Base-by-base conservation (phyloP, 2,113 vertebrate genomes). In the Oreotrochilus melanogaster region DNA sequence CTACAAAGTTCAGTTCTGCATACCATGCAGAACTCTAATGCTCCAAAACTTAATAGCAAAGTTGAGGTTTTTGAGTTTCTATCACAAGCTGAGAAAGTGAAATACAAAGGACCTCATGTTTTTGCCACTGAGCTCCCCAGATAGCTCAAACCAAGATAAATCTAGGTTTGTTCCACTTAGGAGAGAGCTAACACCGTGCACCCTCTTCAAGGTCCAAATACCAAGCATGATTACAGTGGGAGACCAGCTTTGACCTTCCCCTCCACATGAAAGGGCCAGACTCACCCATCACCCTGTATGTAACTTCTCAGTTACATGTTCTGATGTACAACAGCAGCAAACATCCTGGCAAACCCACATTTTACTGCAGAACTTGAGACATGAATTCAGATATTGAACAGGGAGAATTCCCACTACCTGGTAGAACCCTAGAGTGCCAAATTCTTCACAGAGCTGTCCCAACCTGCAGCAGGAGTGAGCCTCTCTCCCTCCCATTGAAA, bases 71-170 rank as follows among this genome's bases (percentile, higher is more conserved):
- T 39, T 76, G 64, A 57, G 27, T 15, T 14, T 43, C 33, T 37
- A 6, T 10, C 28, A 57, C 21, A 42, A 14, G 24, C 30, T 60
- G 50, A 76, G 50, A 76, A 51, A 35, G 22, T 42, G 33, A 66
- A 18, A 10, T 23, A 24, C 21, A 14, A 3, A 28, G 7, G 30
- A 21, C 60, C 15, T 37, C 39, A 7, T 1, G 0, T 2, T 67
- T 37, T 28, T 56, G 48, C 31, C 42, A 57, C 30, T 5, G 16
- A 18, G 27, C 28, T 56, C 60, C 35, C 61, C 54, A 45, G 11
- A 19, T 19, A 42, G 35, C 35, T 37, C 35, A 37, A 37, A 6
- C 51, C 0, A 7, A 37, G 9, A 9, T 11, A 62, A 62, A 50
- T 62, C 18, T 50, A 39, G 24, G 5, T 64, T 33, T 39, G 14